These are phyloP conservation scores for Drosophila pseudotalamancana DNA, from an alignment of 2,888 invertebrate genomes.

Conservation along the genomic window DNA sequence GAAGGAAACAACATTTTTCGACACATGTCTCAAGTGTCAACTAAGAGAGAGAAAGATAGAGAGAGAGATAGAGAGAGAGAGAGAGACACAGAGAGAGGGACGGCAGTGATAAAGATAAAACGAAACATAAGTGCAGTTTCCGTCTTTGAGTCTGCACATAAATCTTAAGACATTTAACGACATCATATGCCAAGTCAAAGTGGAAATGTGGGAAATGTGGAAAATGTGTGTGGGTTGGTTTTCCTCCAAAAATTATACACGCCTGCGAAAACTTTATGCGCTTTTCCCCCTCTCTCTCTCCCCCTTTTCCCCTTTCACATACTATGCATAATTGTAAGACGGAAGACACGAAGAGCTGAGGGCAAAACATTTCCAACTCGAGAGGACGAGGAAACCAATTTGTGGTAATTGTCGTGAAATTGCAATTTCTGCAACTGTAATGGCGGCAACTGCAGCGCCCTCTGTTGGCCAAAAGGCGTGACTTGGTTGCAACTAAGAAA, in stretches of 20 bases:
- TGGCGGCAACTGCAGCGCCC: conserved; percentile 50
- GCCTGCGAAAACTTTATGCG: conserved; percentile 53
- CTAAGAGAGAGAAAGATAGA: conserved; percentile 53
- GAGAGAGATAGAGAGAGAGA: not conserved
- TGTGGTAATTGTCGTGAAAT: conserved; percentile 80
- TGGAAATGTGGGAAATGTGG: not conserved
- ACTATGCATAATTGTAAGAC: conserved; percentile 61
- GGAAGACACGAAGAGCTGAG: conserved; percentile 26
- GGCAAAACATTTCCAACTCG: conserved; percentile 29
- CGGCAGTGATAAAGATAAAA: conserved; percentile 1
- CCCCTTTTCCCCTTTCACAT: too few relatives aligned
- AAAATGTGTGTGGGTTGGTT: conserved; percentile 5
- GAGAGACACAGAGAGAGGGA: too few relatives aligned
- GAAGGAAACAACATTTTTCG: conserved; percentile 7
- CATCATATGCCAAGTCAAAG: conserved; percentile 65
- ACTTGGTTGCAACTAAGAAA: conserved; percentile 45
- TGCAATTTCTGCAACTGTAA: conserved; percentile 78
- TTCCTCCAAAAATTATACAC: conserved; percentile 60
- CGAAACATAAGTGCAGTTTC: conserved; percentile 70
- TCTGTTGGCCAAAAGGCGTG: conserved; percentile 36
- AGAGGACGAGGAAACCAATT: conserved; percentile 72
- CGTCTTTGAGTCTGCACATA: conserved; percentile 71
- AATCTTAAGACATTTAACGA: conserved; percentile 77
- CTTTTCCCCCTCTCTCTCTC: too few relatives aligned
- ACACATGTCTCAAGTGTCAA: conserved; percentile 75